phyloP scores from a whole-genome alignment of 92 coral and sea anemone genomes.

The Bergia sp. region DNA sequence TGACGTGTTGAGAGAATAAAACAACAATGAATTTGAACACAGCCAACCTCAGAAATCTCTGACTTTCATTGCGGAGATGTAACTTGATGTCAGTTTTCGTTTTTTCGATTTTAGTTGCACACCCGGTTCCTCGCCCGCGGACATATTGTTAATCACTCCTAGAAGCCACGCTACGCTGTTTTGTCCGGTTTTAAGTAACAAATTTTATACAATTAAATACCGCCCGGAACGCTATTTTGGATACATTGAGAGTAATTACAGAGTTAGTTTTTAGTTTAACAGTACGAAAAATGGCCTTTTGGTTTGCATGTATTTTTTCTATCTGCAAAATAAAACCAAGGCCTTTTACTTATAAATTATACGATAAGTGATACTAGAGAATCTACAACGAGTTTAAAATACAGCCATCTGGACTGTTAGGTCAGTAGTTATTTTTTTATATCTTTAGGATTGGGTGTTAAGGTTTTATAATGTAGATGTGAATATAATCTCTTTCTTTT shows the following conservation, averaged over 20 bases:
- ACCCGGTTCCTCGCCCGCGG: constrained; percentile 17
- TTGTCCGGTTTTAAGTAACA: background rate
- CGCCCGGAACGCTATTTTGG: background rate
- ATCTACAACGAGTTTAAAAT: background rate
- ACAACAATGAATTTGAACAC: background rate
- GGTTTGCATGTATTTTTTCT: constrained; percentile 23
- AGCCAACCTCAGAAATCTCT: background rate
- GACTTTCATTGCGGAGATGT: background rate
- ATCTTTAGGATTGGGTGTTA: constrained; percentile 3
- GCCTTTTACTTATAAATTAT: background rate
- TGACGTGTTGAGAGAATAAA: background rate
- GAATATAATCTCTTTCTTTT: constrained; percentile 35
- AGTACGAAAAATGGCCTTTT: background rate
- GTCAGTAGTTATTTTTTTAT: background rate
- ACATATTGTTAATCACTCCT: constrained; percentile 7
- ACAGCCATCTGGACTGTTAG: background rate
- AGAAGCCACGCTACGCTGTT: background rate
- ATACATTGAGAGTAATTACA: background rate
- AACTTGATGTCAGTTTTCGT: too few species aligned
- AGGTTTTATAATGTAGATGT: constrained; percentile 44
- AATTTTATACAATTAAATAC: background rate
- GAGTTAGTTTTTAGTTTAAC: background rate
- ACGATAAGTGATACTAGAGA: background rate
- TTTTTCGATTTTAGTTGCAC: background rate
- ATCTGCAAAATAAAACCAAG: background rate